A percentile compares a stretch with the other conserved stretches of the same genome.
phyloP scores from a whole-genome alignment of 2,113 vertebrate genomes.

The Larimichthys polyactis region DNA sequence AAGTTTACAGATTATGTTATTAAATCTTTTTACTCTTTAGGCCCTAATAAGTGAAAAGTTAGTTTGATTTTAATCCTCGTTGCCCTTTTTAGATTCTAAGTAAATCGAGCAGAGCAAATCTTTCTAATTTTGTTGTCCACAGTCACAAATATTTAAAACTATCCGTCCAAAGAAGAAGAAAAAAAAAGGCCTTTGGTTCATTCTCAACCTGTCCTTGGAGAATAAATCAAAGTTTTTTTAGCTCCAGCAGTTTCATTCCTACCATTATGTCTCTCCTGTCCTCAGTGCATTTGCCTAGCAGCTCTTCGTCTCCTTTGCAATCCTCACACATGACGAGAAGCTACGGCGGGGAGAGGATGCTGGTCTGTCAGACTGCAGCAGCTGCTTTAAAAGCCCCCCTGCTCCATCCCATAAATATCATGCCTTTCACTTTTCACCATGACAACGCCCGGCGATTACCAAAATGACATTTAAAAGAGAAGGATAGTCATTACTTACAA shows the following conservation, averaged over 20 bases:
- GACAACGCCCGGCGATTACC: conserved; percentile 81
- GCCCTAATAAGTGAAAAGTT: neutral
- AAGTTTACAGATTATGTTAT: too few relatives aligned
- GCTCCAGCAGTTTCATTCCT: conserved; percentile 26
- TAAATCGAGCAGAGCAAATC: neutral
- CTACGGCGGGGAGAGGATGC: conserved; percentile 37
- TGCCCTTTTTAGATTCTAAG: neutral
- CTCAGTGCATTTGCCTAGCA: conserved; percentile 75
- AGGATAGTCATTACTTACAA: conserved; percentile 77
- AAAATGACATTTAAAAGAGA: conserved; percentile 77
- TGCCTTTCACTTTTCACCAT: conserved; percentile 82
- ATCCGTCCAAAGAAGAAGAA: neutral
- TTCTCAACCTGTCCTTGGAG: neutral
- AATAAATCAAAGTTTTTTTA: neutral
- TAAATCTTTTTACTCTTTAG: too few relatives aligned
- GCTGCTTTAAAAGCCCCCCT: conserved; percentile 76
- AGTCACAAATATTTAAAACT: neutral
- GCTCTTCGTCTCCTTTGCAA: conserved; percentile 79
- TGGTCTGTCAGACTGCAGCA: conserved; percentile 43
- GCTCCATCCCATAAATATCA: conserved; percentile 80
- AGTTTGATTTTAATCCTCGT: neutral
- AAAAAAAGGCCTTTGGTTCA: neutral
- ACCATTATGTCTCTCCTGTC: conserved; percentile 76
- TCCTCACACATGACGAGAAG: conserved; percentile 85
- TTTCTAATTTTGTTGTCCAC: neutral